Evolutionary conservation across 2,888 invertebrate genomes (phyloP), one percentile per base, ranked within the genome.

Genomic region (Digitonthophagus gazella): DNA sequence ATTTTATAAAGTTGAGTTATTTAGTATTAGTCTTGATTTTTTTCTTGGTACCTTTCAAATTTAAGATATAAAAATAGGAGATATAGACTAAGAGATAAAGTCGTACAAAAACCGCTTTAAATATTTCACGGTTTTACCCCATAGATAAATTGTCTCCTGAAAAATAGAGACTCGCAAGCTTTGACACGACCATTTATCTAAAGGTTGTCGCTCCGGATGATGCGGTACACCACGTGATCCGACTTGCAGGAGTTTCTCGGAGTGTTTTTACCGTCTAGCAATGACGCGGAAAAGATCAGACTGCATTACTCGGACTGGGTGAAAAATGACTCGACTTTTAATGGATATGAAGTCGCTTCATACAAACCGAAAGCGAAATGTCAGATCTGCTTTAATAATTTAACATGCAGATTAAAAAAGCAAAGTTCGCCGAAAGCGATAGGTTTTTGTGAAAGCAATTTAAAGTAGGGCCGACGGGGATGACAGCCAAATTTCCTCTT

Each of bases 401-500:
- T 58, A 57, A 58, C 58, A 67, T 67, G 67, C 67, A 67, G 58
- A 67, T 67, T 58, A 67, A 67, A 67, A 67, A 67, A 55, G 15
- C 28, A 67, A 58, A 22, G 28, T 61, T 20, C 20, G 58, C 67
- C 18, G 67, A 58, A 67, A 58, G 28, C 67, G 67, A 67, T 67
- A 67, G 58, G 67, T 67, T 67, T 67, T 67, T 58, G 58, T 67
- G 64, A 67, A 67, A 67, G 70, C 72, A 73, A 73, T 73, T 72
- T 72, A 68, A 69, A 69, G 71, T 73, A 72, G 70, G 71, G 71
- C 70, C 19, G 61, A n/a, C 64, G 68, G 66, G 67, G 66, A 58
- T 73, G 73, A 73, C 73, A 73, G 73, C 67, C 70, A 73, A 73
- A 73, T 73, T 73, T 73, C 73, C 73, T 71, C 71, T 73, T 72